phyloP scores from a whole-genome alignment of 2,113 vertebrate species.

The Strix aluco region DNA sequence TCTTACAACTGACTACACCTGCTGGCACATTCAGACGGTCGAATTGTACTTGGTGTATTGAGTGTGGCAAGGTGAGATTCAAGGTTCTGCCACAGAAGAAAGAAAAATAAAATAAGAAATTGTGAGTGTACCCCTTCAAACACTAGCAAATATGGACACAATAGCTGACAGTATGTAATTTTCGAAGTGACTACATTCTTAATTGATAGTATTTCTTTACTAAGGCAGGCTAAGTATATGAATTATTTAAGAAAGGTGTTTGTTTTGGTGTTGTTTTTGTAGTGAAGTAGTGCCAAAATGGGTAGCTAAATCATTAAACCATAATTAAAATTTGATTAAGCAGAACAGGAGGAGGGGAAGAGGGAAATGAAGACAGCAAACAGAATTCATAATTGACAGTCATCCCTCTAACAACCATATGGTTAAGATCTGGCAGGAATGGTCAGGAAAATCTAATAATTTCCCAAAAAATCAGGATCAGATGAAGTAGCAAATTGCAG shows the following conservation, averaged over 20 bases:
- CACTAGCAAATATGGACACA: not conserved
- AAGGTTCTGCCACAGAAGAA: not conserved
- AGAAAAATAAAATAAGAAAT: not conserved
- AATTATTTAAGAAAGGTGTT: not conserved
- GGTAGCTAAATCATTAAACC: conserved; percentile 1
- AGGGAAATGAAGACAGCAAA: not conserved
- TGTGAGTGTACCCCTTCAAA: not conserved
- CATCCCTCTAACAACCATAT: not conserved
- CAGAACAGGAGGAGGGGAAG: not conserved
- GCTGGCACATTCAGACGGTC: not conserved
- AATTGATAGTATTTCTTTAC: not conserved
- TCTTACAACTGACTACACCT: not conserved
- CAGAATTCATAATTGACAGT: conserved; percentile 36
- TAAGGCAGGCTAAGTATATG: not conserved
- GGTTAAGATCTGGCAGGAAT: conserved; percentile 22
- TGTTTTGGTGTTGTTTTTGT: not conserved
- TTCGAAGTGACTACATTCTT: not conserved
- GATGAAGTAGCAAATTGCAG: conserved; percentile 14
- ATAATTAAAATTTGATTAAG: conserved; percentile 43
- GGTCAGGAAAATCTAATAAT: conserved; percentile 1
- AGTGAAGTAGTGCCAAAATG: not conserved
- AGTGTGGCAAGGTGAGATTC: not conserved
- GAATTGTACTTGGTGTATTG: not conserved
- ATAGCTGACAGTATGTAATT: not conserved
- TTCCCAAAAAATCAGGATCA: not conserved